phyloP scores from a whole-genome alignment of 1,140 invertebrate species.

The Pararge aegeria region DNA sequence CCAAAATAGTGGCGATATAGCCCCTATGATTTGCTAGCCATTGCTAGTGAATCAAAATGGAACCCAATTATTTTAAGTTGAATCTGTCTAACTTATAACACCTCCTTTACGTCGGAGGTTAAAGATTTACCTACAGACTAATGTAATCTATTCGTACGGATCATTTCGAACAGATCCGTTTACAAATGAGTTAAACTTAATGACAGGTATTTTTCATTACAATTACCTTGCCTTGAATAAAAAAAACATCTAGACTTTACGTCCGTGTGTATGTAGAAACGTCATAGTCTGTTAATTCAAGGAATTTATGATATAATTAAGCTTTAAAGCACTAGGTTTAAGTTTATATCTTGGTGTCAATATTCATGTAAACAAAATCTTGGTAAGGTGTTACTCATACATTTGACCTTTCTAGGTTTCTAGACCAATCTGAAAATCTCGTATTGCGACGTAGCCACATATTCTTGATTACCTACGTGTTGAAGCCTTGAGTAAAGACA shows the following conservation, averaged over 20 bases:
- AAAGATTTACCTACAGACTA: too few relatives aligned
- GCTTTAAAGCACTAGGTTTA: too few relatives aligned
- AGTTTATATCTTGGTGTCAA: conserved; percentile 2
- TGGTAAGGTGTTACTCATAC: conserved; percentile 12
- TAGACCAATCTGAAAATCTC: neutral
- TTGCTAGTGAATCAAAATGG: too few relatives aligned
- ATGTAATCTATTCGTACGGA: too few relatives aligned
- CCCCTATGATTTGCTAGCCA: too few relatives aligned
- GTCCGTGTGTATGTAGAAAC: neutral
- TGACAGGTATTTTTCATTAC: neutral
- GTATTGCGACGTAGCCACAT: too few relatives aligned
- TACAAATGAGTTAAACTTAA: conserved; percentile 1
- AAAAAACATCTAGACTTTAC: neutral
- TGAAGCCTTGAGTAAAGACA: too few relatives aligned
- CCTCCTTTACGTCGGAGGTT: too few relatives aligned
- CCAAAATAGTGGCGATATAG: too few relatives aligned
- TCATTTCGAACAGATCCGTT: neutral
- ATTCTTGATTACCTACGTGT: too few relatives aligned
- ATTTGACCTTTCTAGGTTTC: conserved; percentile 8
- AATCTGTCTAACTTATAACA: too few relatives aligned
- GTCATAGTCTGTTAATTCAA: conserved; percentile 19
- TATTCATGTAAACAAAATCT: conserved; percentile 2
- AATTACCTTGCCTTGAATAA: neutral
- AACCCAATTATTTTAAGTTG: too few relatives aligned
- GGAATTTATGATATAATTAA: conserved; percentile 7